Percentiles rank a stretch among this genome's conserved stretches.
Conservation (phyloP, 1,140 invertebrate species). For the Nylanderia fulva region DNA sequence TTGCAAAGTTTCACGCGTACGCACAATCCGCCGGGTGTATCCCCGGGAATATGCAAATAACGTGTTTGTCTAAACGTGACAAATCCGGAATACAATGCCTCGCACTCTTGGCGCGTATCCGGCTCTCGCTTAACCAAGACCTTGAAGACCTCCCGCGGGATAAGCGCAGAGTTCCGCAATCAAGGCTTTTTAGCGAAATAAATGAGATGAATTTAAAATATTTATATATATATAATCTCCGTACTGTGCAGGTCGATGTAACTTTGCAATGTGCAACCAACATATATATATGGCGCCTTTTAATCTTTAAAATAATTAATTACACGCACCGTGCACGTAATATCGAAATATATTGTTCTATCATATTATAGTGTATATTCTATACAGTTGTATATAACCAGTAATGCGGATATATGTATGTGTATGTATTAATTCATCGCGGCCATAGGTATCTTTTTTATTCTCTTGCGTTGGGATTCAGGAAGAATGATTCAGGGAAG, state of each 20-base stretch:
- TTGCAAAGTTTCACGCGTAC: constrained; percentile 44
- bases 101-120: not conserved
- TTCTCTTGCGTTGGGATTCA: not conserved
- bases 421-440: not conserved
- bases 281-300: not conserved
- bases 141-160: not conserved
- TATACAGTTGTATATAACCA: not conserved
- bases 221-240: not conserved
- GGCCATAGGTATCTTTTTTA: not conserved
- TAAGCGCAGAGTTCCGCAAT: constrained; percentile 1
- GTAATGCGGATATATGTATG: too few relatives aligned
- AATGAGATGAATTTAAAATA: not conserved
- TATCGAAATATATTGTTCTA: not conserved
- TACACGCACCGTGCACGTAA: not conserved
- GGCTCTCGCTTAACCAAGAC: not conserved
- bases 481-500: constrained; percentile 31
- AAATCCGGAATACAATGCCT: not conserved
- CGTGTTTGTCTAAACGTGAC: not conserved
- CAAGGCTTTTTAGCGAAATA: not conserved
- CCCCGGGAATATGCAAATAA: not conserved
- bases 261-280: too few relatives aligned
- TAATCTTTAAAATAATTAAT: not conserved
- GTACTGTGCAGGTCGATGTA: not conserved
- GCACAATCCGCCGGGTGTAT: too few relatives aligned
- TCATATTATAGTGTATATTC: too few relatives aligned